Conservation (phyloP, 1,140 invertebrate species). For the Hyposmocoma kahamanoa region DNA sequence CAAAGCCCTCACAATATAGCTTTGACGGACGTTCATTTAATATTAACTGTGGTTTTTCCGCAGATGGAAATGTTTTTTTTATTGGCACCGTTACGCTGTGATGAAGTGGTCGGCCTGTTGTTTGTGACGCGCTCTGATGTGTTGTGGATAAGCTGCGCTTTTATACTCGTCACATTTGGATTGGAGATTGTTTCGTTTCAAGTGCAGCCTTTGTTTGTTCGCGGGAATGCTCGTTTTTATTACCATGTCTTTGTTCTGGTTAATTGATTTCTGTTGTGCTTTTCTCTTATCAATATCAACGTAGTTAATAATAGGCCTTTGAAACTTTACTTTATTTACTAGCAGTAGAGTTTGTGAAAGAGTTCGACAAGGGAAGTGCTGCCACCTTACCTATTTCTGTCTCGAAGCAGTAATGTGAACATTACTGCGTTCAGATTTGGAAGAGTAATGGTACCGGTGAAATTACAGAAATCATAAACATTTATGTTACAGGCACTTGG, state of each 20-base stretch:
- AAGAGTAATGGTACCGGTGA: too few relatives aligned
- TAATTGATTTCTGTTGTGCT: too few relatives aligned
- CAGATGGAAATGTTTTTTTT: slow-evolving; percentile 72
- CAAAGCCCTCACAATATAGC: slow-evolving; percentile 62
- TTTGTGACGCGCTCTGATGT: slow-evolving; percentile 64
- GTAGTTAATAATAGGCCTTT: too few relatives aligned
- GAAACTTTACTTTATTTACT: too few relatives aligned
- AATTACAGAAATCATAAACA: too few relatives aligned
- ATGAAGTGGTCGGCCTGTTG: slow-evolving; percentile 64
- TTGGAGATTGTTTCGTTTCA: slow-evolving; percentile 47
- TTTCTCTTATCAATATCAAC: too few relatives aligned
- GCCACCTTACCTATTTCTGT: too few relatives aligned
- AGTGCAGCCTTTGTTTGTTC: slow-evolving; percentile 39
- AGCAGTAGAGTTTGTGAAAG: too few relatives aligned
- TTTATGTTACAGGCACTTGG: too few relatives aligned
- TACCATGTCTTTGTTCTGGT: background rate
- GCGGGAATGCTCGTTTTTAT: background rate
- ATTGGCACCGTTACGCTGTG: slow-evolving; percentile 59
- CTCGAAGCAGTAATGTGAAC: too few relatives aligned
- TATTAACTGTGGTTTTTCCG: slow-evolving; percentile 72
- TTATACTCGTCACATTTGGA: slow-evolving; percentile 51
- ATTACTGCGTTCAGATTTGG: too few relatives aligned
- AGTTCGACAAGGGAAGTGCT: too few relatives aligned
- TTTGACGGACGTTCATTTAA: slow-evolving; percentile 72
- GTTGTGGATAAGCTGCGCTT: slow-evolving; percentile 59